Conservation (phyloP, 2,888 invertebrate species). For the Lasioglossum calceatum region DNA sequence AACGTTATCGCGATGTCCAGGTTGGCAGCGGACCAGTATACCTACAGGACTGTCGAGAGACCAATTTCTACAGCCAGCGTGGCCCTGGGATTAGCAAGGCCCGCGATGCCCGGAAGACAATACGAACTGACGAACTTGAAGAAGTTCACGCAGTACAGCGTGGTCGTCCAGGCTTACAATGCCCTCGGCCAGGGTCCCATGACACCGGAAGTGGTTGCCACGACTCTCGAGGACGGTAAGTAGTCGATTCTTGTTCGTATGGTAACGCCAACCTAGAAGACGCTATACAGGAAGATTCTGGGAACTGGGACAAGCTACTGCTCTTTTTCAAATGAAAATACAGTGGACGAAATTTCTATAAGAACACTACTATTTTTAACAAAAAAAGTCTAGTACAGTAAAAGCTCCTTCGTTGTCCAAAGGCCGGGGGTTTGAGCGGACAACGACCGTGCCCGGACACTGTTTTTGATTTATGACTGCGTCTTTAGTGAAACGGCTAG, state of each 20-base stretch:
- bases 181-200: constrained; percentile 85
- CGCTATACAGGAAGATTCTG: too few relatives aligned
- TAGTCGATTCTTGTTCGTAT: not conserved
- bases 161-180: constrained; percentile 86
- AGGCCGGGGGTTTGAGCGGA: too few relatives aligned
- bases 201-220: constrained; percentile 85
- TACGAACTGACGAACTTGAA: constrained; percentile 84
- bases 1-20: constrained; percentile 52
- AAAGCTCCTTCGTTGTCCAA: too few relatives aligned
- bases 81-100: constrained; percentile 81
- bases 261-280: too few relatives aligned
- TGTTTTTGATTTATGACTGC: too few relatives aligned
- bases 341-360: too few relatives aligned
- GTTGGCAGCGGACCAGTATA: constrained; percentile 79
- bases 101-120: constrained; percentile 81
- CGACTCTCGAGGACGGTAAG: constrained; percentile 86
- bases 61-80: constrained; percentile 82
- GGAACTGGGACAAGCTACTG: too few relatives aligned
- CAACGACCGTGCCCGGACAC: too few relatives aligned
- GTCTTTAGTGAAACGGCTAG: too few relatives aligned
- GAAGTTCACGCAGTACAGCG: constrained; percentile 86
- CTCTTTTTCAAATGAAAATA: too few relatives aligned
- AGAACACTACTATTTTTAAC: too few relatives aligned
- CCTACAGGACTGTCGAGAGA: constrained; percentile 82
- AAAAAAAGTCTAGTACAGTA: too few relatives aligned